phyloP scores from a whole-genome alignment of 2,113 vertebrate species.

The Colinus virginianus region DNA sequence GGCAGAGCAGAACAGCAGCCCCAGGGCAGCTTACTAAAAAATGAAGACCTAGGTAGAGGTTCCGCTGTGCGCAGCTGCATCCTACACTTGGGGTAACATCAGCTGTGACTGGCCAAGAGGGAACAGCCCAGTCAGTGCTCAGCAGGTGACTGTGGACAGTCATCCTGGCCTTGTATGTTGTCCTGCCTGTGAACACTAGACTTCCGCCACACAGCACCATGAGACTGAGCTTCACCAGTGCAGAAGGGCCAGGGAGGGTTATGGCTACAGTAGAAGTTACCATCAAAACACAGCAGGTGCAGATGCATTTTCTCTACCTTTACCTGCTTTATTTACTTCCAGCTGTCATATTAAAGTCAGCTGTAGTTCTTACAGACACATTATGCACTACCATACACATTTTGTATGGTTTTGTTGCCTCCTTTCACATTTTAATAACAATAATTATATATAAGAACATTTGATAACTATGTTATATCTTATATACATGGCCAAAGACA shows the following conservation, averaged over 20 bases:
- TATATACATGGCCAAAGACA: too few species aligned
- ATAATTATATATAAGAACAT: too few species aligned
- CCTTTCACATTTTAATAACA: too few species aligned
- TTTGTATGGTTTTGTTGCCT: too few species aligned
- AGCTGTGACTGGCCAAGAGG: neutral
- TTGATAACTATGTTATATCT: too few species aligned
- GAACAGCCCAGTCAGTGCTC: rapidly evolving
- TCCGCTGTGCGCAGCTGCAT: neutral
- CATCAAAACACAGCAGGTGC: neutral
- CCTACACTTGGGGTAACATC: neutral
- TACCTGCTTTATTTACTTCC: neutral
- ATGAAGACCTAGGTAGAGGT: rapidly evolving
- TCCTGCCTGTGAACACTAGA: rapidly evolving
- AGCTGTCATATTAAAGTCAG: neutral
- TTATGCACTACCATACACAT: too few species aligned
- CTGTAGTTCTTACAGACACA: neutral
- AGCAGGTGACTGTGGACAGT: neutral
- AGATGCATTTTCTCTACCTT: neutral
- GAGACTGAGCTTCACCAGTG: neutral
- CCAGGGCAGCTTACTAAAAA: neutral
- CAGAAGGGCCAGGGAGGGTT: neutral
- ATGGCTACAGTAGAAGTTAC: rapidly evolving
- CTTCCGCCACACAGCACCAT: neutral
- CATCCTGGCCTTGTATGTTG: neutral
- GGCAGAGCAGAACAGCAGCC: neutral